Base-by-base conservation (phyloP, 2,888 invertebrate species). In the Dryobotodes eremita region DNA sequence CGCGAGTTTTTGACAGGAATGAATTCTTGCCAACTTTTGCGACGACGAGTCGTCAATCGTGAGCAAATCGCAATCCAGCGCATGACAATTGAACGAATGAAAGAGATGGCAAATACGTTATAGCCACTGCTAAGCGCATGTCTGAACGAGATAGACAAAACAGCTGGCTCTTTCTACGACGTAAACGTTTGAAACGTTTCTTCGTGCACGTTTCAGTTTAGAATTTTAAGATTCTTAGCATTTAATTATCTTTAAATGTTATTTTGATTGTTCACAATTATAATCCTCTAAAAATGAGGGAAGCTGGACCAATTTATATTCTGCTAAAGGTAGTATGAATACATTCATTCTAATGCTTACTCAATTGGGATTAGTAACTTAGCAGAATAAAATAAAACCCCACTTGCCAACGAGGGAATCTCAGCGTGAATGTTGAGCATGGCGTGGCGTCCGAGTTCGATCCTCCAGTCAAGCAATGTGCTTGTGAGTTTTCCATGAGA, bases 1-100 rank as follows among this genome's bases (percentile, higher is more conserved):
- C 88, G 88, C 85, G 82, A 80, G 87, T 77, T 88, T 89, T 89
- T 89, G 89, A 89, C 89, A 90, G 82, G 79, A 90, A 93, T 94
- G 92, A 94, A 92, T 93, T 93, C 90, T 83, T 86, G 85, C 55
- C 55, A 71, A 80, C 69, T 69, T 70, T 72, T 75, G 53, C 75
- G 75, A 71, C 65, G 77, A 70, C 83, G 48, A 80, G 55, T 80
- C 74, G 82, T 55, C 78, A 65, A 23, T 70, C n/a, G 46, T 70
- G 69, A 62, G 69, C 36, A 78, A 69, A 66, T 36, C 65, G 73
- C 77, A 42, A 31, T 57, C 23, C 55, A 79, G 75, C 75, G 81
- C 71, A 80, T 83, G 86, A 79, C 81, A 81, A 57, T 31, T 62
- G 65, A 80, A 61, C 46, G 77, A 68, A 68, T 31, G 71, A 88